phyloP scores from a whole-genome alignment of 2,113 vertebrate genomes.

The Lota lota region DNA sequence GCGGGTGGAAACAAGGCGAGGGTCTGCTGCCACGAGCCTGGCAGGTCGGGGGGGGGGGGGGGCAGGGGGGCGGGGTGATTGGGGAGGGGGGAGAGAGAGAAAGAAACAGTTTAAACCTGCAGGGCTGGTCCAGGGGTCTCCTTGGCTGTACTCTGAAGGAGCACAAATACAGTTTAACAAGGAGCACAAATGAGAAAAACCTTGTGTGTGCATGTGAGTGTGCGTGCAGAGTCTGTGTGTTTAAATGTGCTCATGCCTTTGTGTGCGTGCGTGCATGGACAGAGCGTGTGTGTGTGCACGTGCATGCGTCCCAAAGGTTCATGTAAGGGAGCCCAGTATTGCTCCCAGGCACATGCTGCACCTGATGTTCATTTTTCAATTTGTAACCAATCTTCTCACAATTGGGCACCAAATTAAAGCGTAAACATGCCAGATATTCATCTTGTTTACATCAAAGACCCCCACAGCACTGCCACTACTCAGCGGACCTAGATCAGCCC shows the following conservation, averaged over 20 bases:
- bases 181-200: conserved; percentile 12
- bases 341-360: conserved; percentile 52
- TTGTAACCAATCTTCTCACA: conserved; percentile 75
- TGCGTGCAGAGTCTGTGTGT: conserved; percentile 15
- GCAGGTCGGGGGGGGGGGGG: conserved; percentile 11
- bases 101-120: conserved; percentile 2
- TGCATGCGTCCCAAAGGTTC: conserved; percentile 27
- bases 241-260: too few relatives aligned
- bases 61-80: conserved; percentile 23
- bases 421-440: conserved; percentile 75
- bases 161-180: conserved; percentile 16
- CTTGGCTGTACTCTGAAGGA: conserved; percentile 8
- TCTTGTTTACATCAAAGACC: conserved; percentile 74
- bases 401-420: conserved; percentile 71
- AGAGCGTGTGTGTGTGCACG: conserved; percentile 29
- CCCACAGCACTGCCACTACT: conserved; percentile 39
- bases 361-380: conserved; percentile 80
- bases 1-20: conserved; percentile 25
- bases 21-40: conserved; percentile 14
- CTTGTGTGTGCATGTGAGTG: background rate
- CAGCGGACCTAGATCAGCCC: background rate
- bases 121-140: background rate
- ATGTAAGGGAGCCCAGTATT: conserved; percentile 41
- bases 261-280: conserved; percentile 6
- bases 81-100: conserved; percentile 10